phyloP scores from a whole-genome alignment of 2,888 invertebrate genomes.

The Synanthedon tipuliformis region DNA sequence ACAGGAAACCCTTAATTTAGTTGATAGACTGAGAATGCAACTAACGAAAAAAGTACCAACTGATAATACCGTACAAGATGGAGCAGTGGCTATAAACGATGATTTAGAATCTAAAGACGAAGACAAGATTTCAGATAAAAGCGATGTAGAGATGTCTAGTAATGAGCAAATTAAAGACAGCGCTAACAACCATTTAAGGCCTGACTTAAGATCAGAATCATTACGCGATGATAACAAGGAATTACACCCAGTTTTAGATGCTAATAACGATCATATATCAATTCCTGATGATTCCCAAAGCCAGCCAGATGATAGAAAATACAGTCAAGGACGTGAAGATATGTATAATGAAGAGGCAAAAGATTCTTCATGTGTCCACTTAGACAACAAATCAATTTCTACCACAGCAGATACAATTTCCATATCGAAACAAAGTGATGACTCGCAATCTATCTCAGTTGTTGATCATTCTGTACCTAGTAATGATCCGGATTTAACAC shows the following conservation, averaged over 20 bases:
- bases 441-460: slow-evolving; percentile 62
- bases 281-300: slow-evolving; percentile 23
- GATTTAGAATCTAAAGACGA: slow-evolving; percentile 29
- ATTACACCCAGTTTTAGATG: slow-evolving; percentile 28
- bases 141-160: slow-evolving; percentile 24
- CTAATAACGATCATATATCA: slow-evolving; percentile 25
- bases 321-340: slow-evolving; percentile 18
- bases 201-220: slow-evolving; percentile 3
- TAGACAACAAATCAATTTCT: slow-evolving; percentile 38
- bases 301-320: slow-evolving; percentile 29
- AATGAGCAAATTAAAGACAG: background rate
- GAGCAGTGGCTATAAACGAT: slow-evolving; percentile 22
- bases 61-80: slow-evolving; percentile 53
- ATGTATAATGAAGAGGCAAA: slow-evolving; percentile 41
- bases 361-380: slow-evolving; percentile 31
- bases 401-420: slow-evolving; percentile 54
- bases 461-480: slow-evolving; percentile 48
- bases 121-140: slow-evolving; percentile 22
- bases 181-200: slow-evolving; percentile 3
- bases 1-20: slow-evolving; percentile 84
- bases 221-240: slow-evolving; percentile 19
- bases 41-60: slow-evolving; percentile 74
- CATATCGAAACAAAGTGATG: slow-evolving; percentile 63
- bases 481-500: slow-evolving; percentile 45
- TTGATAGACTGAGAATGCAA: slow-evolving; percentile 84